Evolutionary conservation across 2,888 invertebrate species (phyloP).

Genomic region (Marronus borbonicus): DNA sequence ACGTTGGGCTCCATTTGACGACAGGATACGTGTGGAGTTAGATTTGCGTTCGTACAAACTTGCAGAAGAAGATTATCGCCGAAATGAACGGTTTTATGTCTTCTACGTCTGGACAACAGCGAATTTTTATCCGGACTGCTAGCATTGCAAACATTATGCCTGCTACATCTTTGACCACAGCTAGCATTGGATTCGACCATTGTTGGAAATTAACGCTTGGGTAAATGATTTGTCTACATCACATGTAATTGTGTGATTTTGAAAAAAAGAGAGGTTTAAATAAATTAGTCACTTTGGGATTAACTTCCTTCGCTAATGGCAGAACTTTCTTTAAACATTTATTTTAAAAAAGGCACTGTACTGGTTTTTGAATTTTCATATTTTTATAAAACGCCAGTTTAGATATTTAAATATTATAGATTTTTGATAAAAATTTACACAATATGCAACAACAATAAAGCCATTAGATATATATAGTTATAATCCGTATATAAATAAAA

Average conservation of each 20-base stretch:
- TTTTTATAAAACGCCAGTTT: not conserved
- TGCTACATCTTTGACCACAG: constrained; percentile 65
- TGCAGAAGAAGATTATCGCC: constrained; percentile 83
- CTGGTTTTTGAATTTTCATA: constrained; percentile 1
- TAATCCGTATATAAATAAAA: constrained; percentile 61
- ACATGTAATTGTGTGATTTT: not conserved
- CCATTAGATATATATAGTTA: constrained; percentile 60
- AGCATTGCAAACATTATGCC: constrained; percentile 65
- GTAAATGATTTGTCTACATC: constrained; percentile 7
- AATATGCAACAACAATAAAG: constrained; percentile 60
- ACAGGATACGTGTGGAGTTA: constrained; percentile 69
- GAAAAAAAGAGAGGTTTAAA: no score
- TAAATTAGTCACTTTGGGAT: not conserved
- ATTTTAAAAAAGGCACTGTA: constrained; percentile 59
- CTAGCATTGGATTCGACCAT: constrained; percentile 70
- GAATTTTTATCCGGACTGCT: constrained; percentile 66
- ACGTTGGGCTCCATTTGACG: constrained; percentile 82
- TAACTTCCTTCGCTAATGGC: not conserved
- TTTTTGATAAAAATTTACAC: constrained; percentile 53
- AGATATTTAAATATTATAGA: constrained; percentile 14
- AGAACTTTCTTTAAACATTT: not conserved
- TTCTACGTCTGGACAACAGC: constrained; percentile 77
- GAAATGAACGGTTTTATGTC: constrained; percentile 86
- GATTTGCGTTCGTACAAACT: constrained; percentile 81
- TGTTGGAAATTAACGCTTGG: constrained; percentile 43